Base-by-base conservation (phyloP, 2,797 vertebrate species). In the Crocodylus rhombifer region DNA sequence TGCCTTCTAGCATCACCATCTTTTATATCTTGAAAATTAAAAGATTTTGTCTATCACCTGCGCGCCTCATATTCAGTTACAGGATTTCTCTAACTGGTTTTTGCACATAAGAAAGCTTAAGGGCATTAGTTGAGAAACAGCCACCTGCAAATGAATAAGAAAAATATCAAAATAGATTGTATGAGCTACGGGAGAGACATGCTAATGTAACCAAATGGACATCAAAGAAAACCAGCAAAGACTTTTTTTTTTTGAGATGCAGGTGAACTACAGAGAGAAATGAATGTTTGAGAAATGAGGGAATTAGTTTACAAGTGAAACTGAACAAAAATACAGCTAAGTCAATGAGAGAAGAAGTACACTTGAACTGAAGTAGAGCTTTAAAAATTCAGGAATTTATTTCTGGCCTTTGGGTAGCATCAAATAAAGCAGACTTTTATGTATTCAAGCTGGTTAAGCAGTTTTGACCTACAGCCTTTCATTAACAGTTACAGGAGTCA, bases 301-400 rank as follows among this genome's bases (percentile, higher is more conserved):
- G 2, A 4, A n/a, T 77, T 84, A 18, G 33, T 86, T 84, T 81
- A n/a, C 15, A 55, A 58, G 16, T 23, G 15, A 30, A 74, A 69
- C 51, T 82, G 58, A 89, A 64, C 58, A 89, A 78, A 79, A 64
- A 76, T 56, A 63, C 16, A 63, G 62, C 61, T 69, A 85, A 86
- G 75, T 76, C 83, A 78, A 57, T 61, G 30, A 71, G 5, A 88
- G 11, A 11, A 7, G 71, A 71, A 88, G 55, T n/a, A 78, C 28
- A 87, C 14, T 83, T 5, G 42, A 73, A 61, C 4, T 17, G 51
- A 56, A 84, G 90, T 15, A 36, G 15, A 30, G 5, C n/a, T 91
- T 82, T 65, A 65, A 21, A 85, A 62, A 58, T 42, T 30, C 26
- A 51, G 33, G 75, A 74, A 51, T 2, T 80, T 64, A 42, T 42